Evolutionary conservation across 1,140 invertebrate species (phyloP), one percentile per base, ranked within the genome.

Genomic region (Euura lappo): DNA sequence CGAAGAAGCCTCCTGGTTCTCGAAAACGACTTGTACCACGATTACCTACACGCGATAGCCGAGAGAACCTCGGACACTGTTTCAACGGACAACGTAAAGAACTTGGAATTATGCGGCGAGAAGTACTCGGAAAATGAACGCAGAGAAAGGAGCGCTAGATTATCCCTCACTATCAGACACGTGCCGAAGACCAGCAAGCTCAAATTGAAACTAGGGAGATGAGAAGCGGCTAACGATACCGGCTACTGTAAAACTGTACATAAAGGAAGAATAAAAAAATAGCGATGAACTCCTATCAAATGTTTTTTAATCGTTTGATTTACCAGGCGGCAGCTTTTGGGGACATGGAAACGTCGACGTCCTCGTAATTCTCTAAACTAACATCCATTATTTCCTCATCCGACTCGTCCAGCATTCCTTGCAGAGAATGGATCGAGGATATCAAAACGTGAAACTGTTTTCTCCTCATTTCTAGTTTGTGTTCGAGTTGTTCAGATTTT

Each of bases 91-190:
- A 79, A 89, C 5, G 89, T 94, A 76, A 87, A 86, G 51, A 98
- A 98, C 87, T 87, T 94, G 74, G 76, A 90, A 73, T 83, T 90
- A 76, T 93, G 91, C 83, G 88, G 86, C 71, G 77, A 80, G 66
- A 86, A 84, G 69, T 93, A 91, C 84, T 80, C 79, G 28, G 84
- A 90, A 68, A 90, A 89, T 65, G 83, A 91, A 74, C 86, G 83
- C 70, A 76, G 97, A 45, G 79, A 88, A 69, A 90, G 97, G 70
- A 85, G 88, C 2, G 95, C 92, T 11, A 91, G 97, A 82, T 88
- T 99, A 75, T 99, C 97, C 5, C 86, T 99, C 46, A 99, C 98
- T 60, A 98, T 99, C 74, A 91, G 97, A 84, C 93, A 97, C 91
- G 97, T 98, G 6, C 96, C 96, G 71, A 97, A 96, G 89, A 94